Evolutionary conservation across 1,140 invertebrate genomes (phyloP).

Genomic region (Eriocheir sinensis): DNA sequence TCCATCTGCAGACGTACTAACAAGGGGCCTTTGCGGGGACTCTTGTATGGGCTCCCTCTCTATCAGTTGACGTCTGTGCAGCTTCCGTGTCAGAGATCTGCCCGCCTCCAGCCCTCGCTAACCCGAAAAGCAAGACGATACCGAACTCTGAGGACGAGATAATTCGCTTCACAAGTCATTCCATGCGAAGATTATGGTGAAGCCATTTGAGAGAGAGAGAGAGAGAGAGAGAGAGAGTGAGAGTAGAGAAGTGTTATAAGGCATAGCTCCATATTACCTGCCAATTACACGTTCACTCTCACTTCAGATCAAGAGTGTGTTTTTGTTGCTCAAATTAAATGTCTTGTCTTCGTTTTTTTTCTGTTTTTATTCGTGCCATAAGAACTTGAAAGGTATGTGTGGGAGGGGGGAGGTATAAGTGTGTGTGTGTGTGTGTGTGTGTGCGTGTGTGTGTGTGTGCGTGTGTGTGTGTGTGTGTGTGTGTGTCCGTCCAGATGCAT

Average conservation of each 20-base stretch:
- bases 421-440: background rate
- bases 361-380: too few relatives aligned
- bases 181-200: background rate
- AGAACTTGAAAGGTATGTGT: too few relatives aligned
- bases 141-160: background rate
- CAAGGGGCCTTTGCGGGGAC: background rate
- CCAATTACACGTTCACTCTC: too few relatives aligned
- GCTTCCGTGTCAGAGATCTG: background rate
- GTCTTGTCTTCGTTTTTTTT: too few relatives aligned
- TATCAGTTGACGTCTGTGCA: background rate
- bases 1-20: background rate
- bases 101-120: background rate
- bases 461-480: conserved; percentile 21
- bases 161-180: background rate
- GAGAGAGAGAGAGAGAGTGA: background rate
- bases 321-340: too few relatives aligned
- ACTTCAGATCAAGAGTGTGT: too few relatives aligned
- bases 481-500: background rate
- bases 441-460: conserved; percentile 10
- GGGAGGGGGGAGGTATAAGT: background rate
- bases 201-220: background rate
- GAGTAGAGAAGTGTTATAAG: too few relatives aligned
- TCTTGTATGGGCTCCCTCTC: background rate
- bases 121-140: too few relatives aligned
- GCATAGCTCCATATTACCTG: too few relatives aligned